Percentiles rank a stretch among this genome's conserved stretches.
Conservation (phyloP, 1,140 invertebrate species). For the honey bee (Apis mellifera) region Amel_HAv3.1 CM009932.2:7608501-7609000, state of each 20-base stretch:
- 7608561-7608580: slow-evolving; percentile 44
- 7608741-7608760: no score
- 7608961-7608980: slow-evolving; percentile 54
- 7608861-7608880: neutral
- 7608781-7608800: neutral
- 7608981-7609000: slow-evolving; percentile 41
- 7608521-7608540: slow-evolving; percentile 40
- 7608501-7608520: slow-evolving; percentile 42
- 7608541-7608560: slow-evolving; percentile 37
- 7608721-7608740: neutral
- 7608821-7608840: neutral
- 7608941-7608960: slow-evolving; percentile 1
- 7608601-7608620: slow-evolving; percentile 25
- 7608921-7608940: slow-evolving; percentile 55
- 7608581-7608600: neutral
- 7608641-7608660: neutral
- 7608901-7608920: slow-evolving; percentile 49
- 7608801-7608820: neutral
- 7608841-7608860: neutral
- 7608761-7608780: slow-evolving; percentile 29
- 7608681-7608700: slow-evolving; percentile 67
- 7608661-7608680: slow-evolving; percentile 59
- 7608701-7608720: slow-evolving; percentile 1
- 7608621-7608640: slow-evolving; percentile 25
- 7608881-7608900: slow-evolving; percentile 43